Base-by-base conservation (phyloP, 2,113 vertebrate species). In the Sigmodon hispidus region DNA sequence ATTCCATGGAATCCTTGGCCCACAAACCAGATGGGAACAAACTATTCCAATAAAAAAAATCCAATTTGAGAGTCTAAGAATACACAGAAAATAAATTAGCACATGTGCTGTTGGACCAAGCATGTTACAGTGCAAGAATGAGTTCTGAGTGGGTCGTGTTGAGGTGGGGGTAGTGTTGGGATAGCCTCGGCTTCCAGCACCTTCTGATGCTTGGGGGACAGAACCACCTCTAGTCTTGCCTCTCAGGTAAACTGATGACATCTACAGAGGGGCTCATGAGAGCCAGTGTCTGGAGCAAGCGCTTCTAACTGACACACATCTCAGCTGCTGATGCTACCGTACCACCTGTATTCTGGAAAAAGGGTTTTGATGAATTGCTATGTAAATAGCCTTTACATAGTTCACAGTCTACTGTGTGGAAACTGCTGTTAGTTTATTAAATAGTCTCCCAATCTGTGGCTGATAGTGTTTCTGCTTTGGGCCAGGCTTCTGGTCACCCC, bases 11-110 rank as follows among this genome's bases (percentile, higher is more conserved):
- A 43, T 91, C 70, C 61, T 80, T 13, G 40, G 83, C 73, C 90
- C 3, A 34, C 90, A 97, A 96, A 94, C 45, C 85, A 90, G 92
- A 87, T 90, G 80, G 80, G 92, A 94, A 93, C 65, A 90, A 95
- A 93, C 57, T 86, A 81, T 93, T 94, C 85, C 77, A 93, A 84
- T 87, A 87, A 81, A 93, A 92, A 94, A 97, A 88, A 90, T 90
- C 72, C 80, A 79, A 96, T 96, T 83, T 80, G 70, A 50, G 85
- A 79, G 84, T 80, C 77, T 89, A 52, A 91, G 17, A 73, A 57
- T 92, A 50, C 84, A 84, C 45, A 92, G 72, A 87, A 45, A 89
- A 55, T 40, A 65, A 73, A 57, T 84, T 0, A 70, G 69, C 67
- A 85, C 0, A 0, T 65, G 92, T 94, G 45, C 84, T 89, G 50